These are phyloP conservation scores for Apocheima hispidaria DNA, from an alignment of 2,888 invertebrate species.

Conservation along the genomic window DNA sequence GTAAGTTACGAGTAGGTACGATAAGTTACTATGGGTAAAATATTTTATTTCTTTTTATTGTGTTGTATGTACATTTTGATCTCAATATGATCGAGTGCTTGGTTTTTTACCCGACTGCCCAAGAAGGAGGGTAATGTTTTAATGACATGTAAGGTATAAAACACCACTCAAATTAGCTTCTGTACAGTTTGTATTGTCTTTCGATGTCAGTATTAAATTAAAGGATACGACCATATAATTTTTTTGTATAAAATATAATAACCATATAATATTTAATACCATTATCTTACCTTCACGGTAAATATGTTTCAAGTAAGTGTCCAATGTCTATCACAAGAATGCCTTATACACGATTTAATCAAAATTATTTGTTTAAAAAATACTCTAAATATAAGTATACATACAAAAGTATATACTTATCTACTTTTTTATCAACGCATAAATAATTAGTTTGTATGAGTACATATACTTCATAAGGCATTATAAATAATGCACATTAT, in stretches of 20 bases:
- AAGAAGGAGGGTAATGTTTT: too few relatives aligned
- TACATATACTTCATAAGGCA: slow-evolving; percentile 22
- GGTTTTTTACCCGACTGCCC: too few relatives aligned
- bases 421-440: slow-evolving; percentile 30
- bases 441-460: slow-evolving; percentile 18
- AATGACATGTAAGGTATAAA: slow-evolving; percentile 82
- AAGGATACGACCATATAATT: slow-evolving; percentile 34
- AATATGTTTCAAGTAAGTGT: slow-evolving; percentile 27
- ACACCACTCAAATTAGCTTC: slow-evolving; percentile 83
- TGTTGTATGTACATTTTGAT: slow-evolving; percentile 84
- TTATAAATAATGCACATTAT: slow-evolving; percentile 31
- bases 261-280: neutral
- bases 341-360: slow-evolving; percentile 59
- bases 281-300: neutral
- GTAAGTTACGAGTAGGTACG: slow-evolving; percentile 10
- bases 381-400: slow-evolving; percentile 20
- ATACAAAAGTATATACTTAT: slow-evolving; percentile 21
- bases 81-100: slow-evolving; percentile 84
- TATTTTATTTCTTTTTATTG: slow-evolving; percentile 57
- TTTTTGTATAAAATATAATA: slow-evolving; percentile 28
- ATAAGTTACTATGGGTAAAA: slow-evolving; percentile 26
- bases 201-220: slow-evolving; percentile 66
- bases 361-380: slow-evolving; percentile 28
- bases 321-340: slow-evolving; percentile 57
- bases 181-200: slow-evolving; percentile 80